A percentile compares a stretch with the other conserved stretches of the same genome.
phyloP scores from a whole-genome alignment of 2,797 vertebrate genomes.

The Spinus olivaceus region DNA sequence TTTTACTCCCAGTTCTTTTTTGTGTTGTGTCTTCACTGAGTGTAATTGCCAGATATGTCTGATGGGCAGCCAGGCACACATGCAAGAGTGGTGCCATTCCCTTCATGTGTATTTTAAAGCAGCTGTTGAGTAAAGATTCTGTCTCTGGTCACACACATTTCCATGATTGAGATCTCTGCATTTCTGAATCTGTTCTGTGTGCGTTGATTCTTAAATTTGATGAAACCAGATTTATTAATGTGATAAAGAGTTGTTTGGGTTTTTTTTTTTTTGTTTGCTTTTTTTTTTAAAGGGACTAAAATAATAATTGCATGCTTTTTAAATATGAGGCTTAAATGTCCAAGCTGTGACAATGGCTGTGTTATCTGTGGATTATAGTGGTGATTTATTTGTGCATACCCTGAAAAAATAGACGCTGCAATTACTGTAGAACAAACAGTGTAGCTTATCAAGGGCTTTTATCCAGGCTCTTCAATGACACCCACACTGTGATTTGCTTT shows the following conservation, averaged over 20 bases:
- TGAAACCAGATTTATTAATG: background rate
- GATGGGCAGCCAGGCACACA: background rate
- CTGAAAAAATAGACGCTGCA: slow-evolving; percentile 38
- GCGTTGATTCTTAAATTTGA: background rate
- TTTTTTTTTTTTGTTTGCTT: no score
- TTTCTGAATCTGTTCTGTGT: background rate
- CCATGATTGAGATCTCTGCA: background rate
- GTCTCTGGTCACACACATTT: background rate
- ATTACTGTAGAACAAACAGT: slow-evolving; percentile 27
- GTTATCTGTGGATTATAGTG: background rate
- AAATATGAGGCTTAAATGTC: slow-evolving; percentile 7
- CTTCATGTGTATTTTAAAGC: slow-evolving; percentile 11
- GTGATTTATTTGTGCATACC: background rate
- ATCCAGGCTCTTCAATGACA: slow-evolving; percentile 25
- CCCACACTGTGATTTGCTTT: slow-evolving; percentile 15
- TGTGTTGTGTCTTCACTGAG: background rate
- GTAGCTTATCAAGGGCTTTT: slow-evolving; percentile 26
- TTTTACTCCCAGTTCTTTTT: slow-evolving; percentile 8
- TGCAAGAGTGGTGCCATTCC: background rate
- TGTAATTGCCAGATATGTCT: background rate
- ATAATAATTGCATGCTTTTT: background rate
- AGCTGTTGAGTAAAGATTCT: background rate
- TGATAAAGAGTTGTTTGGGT: background rate
- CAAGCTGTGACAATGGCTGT: background rate
- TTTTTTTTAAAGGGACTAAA: background rate